Conservation (phyloP, 2,113 vertebrate species). For the Hippocampus zosterae region DNA sequence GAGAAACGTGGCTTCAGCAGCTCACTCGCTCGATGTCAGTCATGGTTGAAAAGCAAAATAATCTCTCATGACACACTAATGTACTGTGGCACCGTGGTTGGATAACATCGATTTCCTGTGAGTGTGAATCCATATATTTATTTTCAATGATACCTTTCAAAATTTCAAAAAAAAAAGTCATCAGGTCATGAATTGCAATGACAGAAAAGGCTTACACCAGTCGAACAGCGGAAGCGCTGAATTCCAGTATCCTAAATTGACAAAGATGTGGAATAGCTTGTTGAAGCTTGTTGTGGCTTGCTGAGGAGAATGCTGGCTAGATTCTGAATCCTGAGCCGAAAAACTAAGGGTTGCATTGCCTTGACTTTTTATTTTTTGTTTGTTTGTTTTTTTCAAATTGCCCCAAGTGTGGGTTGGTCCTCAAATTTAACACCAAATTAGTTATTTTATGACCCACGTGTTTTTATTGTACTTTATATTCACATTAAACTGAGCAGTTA, state of each 20-base stretch:
- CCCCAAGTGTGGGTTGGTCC: not conserved
- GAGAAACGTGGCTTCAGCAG: not conserved
- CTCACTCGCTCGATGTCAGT: not conserved
- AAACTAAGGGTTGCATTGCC: not conserved
- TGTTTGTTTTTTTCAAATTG: not conserved
- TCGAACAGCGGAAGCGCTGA: not conserved
- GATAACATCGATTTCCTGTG: not conserved
- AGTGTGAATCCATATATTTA: not conserved
- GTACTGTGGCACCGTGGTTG: not conserved
- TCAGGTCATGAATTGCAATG: not conserved
- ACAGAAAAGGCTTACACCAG: not conserved
- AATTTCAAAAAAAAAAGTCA: not conserved
- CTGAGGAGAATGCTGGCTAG: not conserved
- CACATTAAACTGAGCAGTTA: no score
- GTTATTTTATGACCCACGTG: no score
- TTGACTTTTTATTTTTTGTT: not conserved
- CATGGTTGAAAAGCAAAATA: not conserved
- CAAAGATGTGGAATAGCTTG: not conserved
- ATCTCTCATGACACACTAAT: not conserved
- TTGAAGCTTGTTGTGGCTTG: slow-evolving; percentile 4
- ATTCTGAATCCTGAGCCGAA: not conserved
- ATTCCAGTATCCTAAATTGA: slow-evolving; percentile 7
- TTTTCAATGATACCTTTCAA: not conserved
- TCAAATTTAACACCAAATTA: no score
- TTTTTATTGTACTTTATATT: no score